These are phyloP conservation scores for Rhinopithecus roxellana DNA, from an alignment of 2,113 vertebrate species.

Conservation along the genomic window DNA sequence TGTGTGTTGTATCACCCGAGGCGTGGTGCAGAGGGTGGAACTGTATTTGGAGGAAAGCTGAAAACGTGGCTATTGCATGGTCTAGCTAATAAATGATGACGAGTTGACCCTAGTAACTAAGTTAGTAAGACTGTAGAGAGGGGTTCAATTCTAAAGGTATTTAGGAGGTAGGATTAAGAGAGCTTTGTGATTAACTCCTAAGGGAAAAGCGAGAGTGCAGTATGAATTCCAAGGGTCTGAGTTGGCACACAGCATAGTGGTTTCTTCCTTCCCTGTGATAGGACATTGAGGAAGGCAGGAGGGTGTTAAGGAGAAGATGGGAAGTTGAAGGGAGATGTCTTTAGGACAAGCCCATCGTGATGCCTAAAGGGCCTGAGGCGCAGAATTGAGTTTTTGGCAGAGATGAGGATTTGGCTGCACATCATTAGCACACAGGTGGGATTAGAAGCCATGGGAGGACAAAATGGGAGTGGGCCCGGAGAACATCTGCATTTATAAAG, in stretches of 20 bases:
- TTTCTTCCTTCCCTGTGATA: neutral
- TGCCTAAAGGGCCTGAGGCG: neutral
- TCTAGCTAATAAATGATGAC: neutral
- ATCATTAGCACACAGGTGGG: neutral
- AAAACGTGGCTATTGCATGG: neutral
- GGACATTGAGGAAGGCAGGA: neutral
- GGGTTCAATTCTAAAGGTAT: neutral
- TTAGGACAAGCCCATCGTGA: neutral
- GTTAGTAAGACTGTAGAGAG: neutral
- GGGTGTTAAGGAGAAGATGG: neutral
- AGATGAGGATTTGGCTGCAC: neutral
- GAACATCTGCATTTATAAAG: neutral
- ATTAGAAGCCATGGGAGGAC: neutral
- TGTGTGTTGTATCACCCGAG: neutral
- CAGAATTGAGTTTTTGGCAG: neutral
- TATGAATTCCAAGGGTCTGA: neutral
- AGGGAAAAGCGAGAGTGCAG: neutral
- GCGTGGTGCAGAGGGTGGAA: rapidly evolving
- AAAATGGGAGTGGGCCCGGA: neutral
- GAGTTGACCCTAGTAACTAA: neutral
- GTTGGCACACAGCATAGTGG: neutral
- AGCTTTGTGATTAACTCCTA: neutral
- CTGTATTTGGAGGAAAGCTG: neutral
- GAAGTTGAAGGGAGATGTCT: neutral
- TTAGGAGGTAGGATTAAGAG: neutral